These are phyloP conservation scores for Pachymerium ferrugineum DNA, from an alignment of 2,888 invertebrate genomes.

Conservation along the genomic window DNA sequence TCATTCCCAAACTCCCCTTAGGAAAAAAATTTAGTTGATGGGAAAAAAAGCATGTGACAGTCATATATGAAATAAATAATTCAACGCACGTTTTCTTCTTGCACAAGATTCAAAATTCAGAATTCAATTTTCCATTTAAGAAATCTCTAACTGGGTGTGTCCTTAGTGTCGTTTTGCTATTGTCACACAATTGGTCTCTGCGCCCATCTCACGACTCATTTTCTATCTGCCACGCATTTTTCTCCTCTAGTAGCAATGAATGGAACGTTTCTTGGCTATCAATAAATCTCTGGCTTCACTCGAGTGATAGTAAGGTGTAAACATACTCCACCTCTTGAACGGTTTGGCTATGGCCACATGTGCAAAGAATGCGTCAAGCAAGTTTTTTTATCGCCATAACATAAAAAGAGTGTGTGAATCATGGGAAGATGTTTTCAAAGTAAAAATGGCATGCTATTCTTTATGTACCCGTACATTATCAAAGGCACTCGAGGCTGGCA, in stretches of 20 bases:
- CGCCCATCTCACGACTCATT: background rate
- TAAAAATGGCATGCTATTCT: constrained; percentile 12
- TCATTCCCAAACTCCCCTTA: background rate
- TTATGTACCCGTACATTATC: constrained; percentile 25
- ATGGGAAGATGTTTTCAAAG: background rate
- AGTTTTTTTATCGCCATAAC: constrained; percentile 2
- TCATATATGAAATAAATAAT: constrained; percentile 23
- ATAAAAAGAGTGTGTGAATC: background rate
- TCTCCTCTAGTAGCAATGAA: background rate
- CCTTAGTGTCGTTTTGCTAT: background rate
- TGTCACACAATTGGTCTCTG: background rate
- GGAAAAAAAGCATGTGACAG: constrained; percentile 8
- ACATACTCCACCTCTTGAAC: background rate
- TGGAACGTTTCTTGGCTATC: background rate
- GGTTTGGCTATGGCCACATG: background rate
- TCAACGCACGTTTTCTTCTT: constrained; percentile 21
- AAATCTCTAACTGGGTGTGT: constrained; percentile 5
- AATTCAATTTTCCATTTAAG: constrained; percentile 1
- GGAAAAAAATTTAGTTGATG: background rate
- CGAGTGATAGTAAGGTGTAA: background rate
- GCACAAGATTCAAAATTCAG: background rate
- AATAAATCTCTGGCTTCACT: background rate
- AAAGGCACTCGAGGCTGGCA: background rate
- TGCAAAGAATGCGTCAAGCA: constrained; percentile 20
- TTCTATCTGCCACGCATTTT: background rate